Conservation (phyloP, 2,888 invertebrate genomes). For the Itoplectis maculator region DNA sequence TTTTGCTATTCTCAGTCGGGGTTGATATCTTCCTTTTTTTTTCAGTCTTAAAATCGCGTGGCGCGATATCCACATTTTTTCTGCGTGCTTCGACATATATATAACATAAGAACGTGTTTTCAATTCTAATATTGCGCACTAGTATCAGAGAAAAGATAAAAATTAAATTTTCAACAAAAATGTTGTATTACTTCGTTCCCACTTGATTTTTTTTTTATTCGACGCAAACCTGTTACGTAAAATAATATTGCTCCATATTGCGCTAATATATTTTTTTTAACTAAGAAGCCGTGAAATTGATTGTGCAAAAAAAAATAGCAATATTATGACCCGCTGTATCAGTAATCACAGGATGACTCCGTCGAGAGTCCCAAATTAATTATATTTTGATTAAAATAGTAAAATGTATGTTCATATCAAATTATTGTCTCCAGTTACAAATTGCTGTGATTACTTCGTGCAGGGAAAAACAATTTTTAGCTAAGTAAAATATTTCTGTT, state of each 20-base stretch:
- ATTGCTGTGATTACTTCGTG: background rate
- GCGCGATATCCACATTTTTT: constrained; percentile 8
- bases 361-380: background rate
- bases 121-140: background rate
- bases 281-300: too few species aligned
- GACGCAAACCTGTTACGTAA: too few species aligned
- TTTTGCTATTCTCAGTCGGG: constrained; percentile 27
- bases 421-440: background rate
- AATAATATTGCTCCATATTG: too few species aligned
- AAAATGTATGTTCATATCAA: background rate
- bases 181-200: background rate
- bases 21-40: constrained; percentile 23
- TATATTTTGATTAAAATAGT: background rate
- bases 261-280: too few species aligned
- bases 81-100: constrained; percentile 9
- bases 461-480: background rate
- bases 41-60: background rate
- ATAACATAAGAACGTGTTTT: background rate
- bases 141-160: background rate
- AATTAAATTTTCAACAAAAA: background rate
- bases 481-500: background rate
- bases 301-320: background rate
- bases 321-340: background rate
- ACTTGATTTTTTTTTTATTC: too few species aligned
- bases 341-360: background rate